These are phyloP conservation scores for Rhea pennata DNA, from an alignment of 2,113 vertebrate genomes.

Conservation along the genomic window DNA sequence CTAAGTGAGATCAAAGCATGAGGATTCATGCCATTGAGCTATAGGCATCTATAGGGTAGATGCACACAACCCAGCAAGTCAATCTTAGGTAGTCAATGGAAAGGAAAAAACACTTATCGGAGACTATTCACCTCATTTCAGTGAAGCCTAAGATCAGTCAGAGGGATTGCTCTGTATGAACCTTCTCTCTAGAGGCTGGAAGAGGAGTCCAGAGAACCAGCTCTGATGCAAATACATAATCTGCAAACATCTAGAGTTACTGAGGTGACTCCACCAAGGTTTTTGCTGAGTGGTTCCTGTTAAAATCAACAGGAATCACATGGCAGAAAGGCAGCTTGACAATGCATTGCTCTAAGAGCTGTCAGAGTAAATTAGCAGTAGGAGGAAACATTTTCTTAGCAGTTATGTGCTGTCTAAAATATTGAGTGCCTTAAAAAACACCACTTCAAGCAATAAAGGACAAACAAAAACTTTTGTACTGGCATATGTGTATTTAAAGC, in stretches of 20 bases:
- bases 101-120: background rate
- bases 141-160: background rate
- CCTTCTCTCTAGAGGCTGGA: background rate
- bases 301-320: background rate
- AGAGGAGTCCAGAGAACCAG: background rate
- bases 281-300: background rate
- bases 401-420: conserved; percentile 3
- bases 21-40: background rate
- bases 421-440: conserved; percentile 23
- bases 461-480: background rate
- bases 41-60: background rate
- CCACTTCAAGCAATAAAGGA: background rate
- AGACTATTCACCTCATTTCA: background rate
- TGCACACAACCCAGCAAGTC: background rate
- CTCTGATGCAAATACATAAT: background rate
- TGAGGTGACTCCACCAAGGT: background rate
- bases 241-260: background rate
- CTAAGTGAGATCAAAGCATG: background rate
- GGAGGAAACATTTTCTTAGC: background rate
- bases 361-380: background rate
- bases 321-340: background rate
- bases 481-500: conserved; percentile 33
- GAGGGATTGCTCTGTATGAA: background rate
- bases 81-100: background rate
- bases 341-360: background rate